Conservation (phyloP, 1,140 invertebrate genomes). For the Drosophila arizonae region DNA sequence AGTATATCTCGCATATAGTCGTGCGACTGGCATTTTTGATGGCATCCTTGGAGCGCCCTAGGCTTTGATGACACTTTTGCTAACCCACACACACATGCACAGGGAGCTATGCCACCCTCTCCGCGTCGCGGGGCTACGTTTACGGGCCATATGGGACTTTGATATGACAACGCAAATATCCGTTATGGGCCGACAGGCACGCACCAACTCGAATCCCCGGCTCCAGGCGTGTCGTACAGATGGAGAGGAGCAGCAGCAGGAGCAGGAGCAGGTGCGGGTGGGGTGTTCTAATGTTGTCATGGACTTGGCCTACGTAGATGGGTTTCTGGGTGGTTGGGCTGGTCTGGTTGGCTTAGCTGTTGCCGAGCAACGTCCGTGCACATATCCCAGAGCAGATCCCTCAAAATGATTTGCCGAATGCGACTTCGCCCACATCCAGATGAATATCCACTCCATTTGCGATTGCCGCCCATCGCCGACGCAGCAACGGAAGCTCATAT, state of each 20-base stretch:
- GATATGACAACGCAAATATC: slow-evolving; percentile 82
- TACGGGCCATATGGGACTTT: slow-evolving; percentile 82
- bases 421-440: slow-evolving; percentile 14
- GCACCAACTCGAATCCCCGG: slow-evolving; percentile 53
- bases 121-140: slow-evolving; percentile 31
- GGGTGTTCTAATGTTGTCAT: slow-evolving; percentile 14
- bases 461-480: background rate
- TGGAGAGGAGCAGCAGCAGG: too few relatives aligned
- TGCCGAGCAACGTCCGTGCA: slow-evolving; percentile 27
- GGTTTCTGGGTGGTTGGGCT: background rate
- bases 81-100: slow-evolving; percentile 9
- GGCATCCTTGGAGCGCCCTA: slow-evolving; percentile 50
- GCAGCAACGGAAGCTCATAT: background rate
- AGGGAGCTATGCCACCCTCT: background rate
- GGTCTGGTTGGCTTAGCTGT: slow-evolving; percentile 11
- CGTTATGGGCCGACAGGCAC: slow-evolving; percentile 73
- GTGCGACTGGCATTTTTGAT: slow-evolving; percentile 41
- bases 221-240: background rate
- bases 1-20: slow-evolving; percentile 16
- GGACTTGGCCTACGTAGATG: slow-evolving; percentile 17
- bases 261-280: background rate
- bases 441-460: slow-evolving; percentile 1
- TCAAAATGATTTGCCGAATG: slow-evolving; percentile 28
- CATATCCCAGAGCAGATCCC: background rate
- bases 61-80: slow-evolving; percentile 75